Conservation (phyloP, 2,797 vertebrate genomes). For the Pristis pectinata region DNA sequence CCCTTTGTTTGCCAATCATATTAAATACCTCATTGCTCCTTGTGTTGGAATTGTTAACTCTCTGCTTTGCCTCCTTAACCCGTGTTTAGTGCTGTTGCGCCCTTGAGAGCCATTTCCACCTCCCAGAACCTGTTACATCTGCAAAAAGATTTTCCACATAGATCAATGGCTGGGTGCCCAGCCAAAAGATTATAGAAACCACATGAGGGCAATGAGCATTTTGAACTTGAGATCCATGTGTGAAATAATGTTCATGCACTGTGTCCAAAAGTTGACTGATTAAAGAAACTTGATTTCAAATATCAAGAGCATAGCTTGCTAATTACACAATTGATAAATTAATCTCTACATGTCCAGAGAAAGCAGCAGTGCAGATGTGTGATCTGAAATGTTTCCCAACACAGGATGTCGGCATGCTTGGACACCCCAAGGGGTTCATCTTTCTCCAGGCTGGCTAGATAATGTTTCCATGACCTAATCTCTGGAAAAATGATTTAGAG, state of each 20-base stretch:
- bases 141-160: neutral
- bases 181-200: neutral
- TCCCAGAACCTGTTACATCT: neutral
- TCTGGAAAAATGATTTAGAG: neutral
- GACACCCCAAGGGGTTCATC: neutral
- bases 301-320: neutral
- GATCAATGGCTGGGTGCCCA: too few relatives aligned
- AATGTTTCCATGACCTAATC: conserved; percentile 11
- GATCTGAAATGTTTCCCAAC: neutral
- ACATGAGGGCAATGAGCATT: neutral
- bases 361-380: neutral
- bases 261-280: neutral
- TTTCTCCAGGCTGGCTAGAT: neutral
- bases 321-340: neutral
- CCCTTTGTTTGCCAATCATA: neutral
- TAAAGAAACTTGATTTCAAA: neutral
- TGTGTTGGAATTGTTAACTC: neutral
- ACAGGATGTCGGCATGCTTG: neutral
- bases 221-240: neutral
- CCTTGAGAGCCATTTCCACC: neutral
- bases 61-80: neutral
- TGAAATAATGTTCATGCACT: neutral
- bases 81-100: neutral
- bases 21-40: neutral
- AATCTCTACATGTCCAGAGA: neutral